These are phyloP conservation scores for Malurus leucopterus DNA, from an alignment of 2,797 vertebrate species.

Conservation along the genomic window DNA sequence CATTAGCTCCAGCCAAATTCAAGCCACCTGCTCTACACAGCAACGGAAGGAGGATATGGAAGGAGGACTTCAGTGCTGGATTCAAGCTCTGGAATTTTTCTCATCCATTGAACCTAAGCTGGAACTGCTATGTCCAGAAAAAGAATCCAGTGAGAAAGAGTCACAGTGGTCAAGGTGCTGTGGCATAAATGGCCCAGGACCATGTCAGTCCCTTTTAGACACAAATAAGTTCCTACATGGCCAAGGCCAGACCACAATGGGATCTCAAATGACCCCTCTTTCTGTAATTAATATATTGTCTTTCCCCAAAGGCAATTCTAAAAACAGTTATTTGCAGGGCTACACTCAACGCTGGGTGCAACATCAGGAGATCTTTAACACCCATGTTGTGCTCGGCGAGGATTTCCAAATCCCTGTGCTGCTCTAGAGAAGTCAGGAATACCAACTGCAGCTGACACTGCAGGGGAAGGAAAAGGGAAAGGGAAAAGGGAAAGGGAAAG, in stretches of 20 bases:
- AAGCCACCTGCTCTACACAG: constrained; percentile 27
- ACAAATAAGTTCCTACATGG: fast-evolving
- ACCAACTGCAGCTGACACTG: not conserved
- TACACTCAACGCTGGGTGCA: not conserved
- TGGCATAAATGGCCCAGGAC: not conserved
- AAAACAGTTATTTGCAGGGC: not conserved
- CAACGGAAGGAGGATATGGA: not conserved
- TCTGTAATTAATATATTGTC: not conserved
- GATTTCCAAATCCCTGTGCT: not conserved
- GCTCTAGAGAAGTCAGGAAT: not conserved
- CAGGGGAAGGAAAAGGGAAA: too few relatives aligned
- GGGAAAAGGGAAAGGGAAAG: too few relatives aligned
- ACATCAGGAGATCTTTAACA: not conserved
- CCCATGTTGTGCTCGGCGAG: too few relatives aligned
- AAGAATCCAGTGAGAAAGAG: not conserved
- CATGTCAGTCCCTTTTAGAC: not conserved
- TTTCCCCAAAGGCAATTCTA: not conserved
- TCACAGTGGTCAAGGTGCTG: not conserved
- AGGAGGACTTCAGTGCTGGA: not conserved
- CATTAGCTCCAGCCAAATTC: constrained; percentile 15
- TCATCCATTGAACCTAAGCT: not conserved
- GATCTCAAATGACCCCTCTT: not conserved
- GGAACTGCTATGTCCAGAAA: not conserved
- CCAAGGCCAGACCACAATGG: not conserved
- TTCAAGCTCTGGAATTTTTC: not conserved